These are phyloP conservation scores for Rhopalosiphum maidis DNA, from an alignment of 1,140 invertebrate genomes.

Conservation along the genomic window DNA sequence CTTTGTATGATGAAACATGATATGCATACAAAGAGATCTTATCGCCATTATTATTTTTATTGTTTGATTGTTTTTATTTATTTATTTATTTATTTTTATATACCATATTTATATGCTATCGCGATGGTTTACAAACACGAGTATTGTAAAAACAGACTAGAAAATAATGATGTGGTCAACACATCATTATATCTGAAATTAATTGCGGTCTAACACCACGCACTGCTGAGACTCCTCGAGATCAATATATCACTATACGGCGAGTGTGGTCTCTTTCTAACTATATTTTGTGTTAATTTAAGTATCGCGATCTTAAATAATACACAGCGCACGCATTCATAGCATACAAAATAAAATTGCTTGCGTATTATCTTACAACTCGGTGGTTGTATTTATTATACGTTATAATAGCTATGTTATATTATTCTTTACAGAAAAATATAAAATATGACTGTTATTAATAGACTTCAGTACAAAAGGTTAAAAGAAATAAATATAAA, in stretches of 20 bases:
- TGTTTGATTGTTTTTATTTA: neutral
- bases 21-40: neutral
- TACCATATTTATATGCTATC: too few relatives aligned
- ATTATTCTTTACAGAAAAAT: too few relatives aligned
- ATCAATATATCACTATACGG: neutral
- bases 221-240: neutral
- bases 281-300: neutral
- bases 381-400: neutral
- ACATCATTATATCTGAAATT: neutral
- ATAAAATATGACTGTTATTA: too few relatives aligned
- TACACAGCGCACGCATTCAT: neutral
- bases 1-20: neutral
- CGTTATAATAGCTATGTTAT: neutral
- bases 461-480: too few relatives aligned
- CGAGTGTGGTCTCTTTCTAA: neutral
- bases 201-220: neutral
- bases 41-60: neutral
- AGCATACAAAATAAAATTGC: neutral
- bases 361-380: neutral
- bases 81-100: too few relatives aligned
- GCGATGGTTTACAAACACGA: neutral
- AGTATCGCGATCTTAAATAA: neutral
- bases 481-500: neutral
- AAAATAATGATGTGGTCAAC: conserved; percentile 13
- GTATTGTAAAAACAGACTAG: too few relatives aligned